phyloP scores from a whole-genome alignment of 2,888 invertebrate species.

The Allolobophora icterica region DNA sequence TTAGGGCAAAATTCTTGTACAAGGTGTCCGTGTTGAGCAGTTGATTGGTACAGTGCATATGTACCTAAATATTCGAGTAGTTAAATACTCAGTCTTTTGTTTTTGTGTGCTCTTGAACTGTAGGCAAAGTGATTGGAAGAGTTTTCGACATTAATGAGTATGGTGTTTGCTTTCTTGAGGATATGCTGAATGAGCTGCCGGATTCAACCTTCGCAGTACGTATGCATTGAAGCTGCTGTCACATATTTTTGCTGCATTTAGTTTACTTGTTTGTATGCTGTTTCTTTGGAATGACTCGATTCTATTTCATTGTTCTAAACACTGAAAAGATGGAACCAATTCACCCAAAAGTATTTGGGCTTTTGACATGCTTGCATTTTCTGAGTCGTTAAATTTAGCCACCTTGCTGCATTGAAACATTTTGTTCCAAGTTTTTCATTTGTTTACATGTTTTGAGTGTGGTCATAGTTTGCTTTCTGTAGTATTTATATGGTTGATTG shows the following conservation, averaged over 20 bases:
- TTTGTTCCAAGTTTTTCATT: background rate
- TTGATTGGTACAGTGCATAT: no score
- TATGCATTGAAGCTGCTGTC: background rate
- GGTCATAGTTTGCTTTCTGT: background rate
- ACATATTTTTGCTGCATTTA: background rate
- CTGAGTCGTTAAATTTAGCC: background rate
- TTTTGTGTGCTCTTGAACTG: constrained; percentile 12
- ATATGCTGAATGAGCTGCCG: constrained; percentile 71
- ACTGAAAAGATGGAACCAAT: no score
- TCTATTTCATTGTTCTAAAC: no score
- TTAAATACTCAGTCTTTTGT: background rate
- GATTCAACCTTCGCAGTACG: constrained; percentile 60
- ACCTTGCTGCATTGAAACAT: background rate
- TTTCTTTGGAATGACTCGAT: no score
- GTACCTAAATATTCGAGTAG: no score
- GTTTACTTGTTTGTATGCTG: no score
- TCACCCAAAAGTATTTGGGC: background rate
- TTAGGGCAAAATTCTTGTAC: no score
- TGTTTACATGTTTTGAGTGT: background rate
- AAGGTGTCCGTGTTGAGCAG: no score
- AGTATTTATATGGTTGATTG: background rate
- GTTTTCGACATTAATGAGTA: constrained; percentile 82
- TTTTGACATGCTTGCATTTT: background rate
- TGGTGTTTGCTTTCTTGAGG: constrained; percentile 78
- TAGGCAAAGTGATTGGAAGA: constrained; percentile 68